Conservation (phyloP, 1,140 invertebrate species). For the Hypothenemus hampei region DNA sequence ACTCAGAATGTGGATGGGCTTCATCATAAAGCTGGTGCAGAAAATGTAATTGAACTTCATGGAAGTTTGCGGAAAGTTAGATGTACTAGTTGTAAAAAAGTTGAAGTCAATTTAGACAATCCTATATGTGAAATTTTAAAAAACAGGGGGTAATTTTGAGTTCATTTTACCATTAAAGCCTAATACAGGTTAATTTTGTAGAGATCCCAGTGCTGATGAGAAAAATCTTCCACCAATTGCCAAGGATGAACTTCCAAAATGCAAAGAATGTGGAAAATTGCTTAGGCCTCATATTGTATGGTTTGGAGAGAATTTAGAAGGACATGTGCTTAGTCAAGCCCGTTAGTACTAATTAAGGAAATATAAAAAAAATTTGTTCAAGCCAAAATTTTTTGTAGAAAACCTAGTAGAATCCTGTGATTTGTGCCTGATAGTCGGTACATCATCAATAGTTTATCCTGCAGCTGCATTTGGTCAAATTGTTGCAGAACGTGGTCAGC, state of each 20-base stretch:
- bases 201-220: constrained; percentile 43
- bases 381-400: constrained; percentile 24
- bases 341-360: constrained; percentile 52
- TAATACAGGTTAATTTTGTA: constrained; percentile 22
- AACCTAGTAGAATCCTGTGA: constrained; percentile 68
- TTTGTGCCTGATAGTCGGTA: constrained; percentile 78
- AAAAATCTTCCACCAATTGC: constrained; percentile 56
- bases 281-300: constrained; percentile 82
- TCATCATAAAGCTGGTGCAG: constrained; percentile 76
- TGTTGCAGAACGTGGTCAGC: constrained; percentile 68
- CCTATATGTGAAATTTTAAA: constrained; percentile 69
- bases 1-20: constrained; percentile 94
- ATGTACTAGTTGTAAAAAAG: constrained; percentile 71
- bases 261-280: constrained; percentile 68
- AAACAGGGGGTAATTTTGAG: constrained; percentile 59
- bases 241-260: constrained; percentile 64
- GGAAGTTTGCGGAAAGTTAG: constrained; percentile 79
- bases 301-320: constrained; percentile 81
- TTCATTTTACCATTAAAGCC: too few species aligned
- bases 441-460: constrained; percentile 85
- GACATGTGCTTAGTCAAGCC: constrained; percentile 57
- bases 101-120: constrained; percentile 65
- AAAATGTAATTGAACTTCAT: constrained; percentile 84
- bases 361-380: too few species aligned
- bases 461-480: constrained; percentile 88